Evolutionary conservation across 2,888 invertebrate species (phyloP), one percentile per base, ranked within the genome.

Genomic region (Polyommatus icarus): DNA sequence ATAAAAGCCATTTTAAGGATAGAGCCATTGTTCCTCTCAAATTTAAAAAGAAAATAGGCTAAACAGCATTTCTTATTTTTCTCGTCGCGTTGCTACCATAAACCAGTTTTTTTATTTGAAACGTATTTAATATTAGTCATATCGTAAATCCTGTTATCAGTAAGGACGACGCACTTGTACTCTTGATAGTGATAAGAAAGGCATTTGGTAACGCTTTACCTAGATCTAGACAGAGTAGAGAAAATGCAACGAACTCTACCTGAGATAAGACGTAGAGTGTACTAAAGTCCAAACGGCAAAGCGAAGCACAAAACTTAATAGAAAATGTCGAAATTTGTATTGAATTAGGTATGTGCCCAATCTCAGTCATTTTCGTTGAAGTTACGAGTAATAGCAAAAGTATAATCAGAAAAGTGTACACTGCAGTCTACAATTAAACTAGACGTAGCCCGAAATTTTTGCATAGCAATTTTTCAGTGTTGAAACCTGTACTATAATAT

Each of bases 101-200:
- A 29, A 32, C 15, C 29, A 67, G 29, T 67, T 24, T 67, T 67
- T 6, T 29, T 32, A 67, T 75, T 75, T 29, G 29, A 75, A 75
- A 75, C 73, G 75, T 54, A 75, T 54, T 75, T 75, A 50, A 73
- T 73, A 73, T 75, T 75, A 75, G 75, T 75, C 77, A 78, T 71
- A 79, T 79, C 80, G 82, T 80, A 79, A 82, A 80, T 81, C 82
- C 80, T 59, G 77, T 79, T 80, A 80, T 80, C 82, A 82, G 79
- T 71, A 82, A 82, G 83, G 83, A 82, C 80, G 81, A 80, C 81
- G 82, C 81, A 82, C 81, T 82, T 82, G 83, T 81, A 78, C 79
- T 82, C 77, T 77, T 72, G 82, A 83, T 83, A 82, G 76, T 79
- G 82, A 82, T 83, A 83, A 82, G 78, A 79, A 75, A 80, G 80